Evolutionary conservation across 64 coral and sea anemone genomes (phyloP).

Genomic region (Actinia tenebrosa): DNA sequence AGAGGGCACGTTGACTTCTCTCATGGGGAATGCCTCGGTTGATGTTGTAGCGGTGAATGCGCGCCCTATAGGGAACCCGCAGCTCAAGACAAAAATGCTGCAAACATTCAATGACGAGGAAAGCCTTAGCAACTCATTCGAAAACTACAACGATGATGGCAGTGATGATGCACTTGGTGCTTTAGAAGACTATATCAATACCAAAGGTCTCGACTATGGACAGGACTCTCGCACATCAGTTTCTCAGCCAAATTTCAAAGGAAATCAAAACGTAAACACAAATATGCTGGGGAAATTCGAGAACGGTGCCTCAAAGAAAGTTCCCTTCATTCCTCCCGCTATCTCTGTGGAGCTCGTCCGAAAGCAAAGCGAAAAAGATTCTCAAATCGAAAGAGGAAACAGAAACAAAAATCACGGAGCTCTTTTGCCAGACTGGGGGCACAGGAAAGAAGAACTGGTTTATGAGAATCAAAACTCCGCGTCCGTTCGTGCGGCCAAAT

Average conservation of each 20-base stretch:
- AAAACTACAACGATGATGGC: not conserved
- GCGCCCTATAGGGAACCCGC: not conserved
- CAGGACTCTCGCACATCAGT: not conserved
- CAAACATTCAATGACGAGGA: not conserved
- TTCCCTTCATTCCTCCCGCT: not conserved
- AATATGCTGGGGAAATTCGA: not conserved
- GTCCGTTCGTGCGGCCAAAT: not conserved
- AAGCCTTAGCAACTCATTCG: not conserved
- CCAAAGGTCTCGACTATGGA: not conserved
- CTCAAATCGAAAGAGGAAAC: not conserved
- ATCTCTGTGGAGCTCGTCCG: not conserved
- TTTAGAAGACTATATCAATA: not conserved
- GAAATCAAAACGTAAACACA: not conserved
- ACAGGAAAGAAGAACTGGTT: not conserved
- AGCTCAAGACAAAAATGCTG: not conserved
- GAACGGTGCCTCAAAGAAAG: not conserved
- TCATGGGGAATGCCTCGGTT: not conserved
- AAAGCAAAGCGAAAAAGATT: not conserved
- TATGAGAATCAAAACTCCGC: constrained; percentile 2
- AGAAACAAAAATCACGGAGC: not conserved
- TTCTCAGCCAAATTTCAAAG: not conserved
- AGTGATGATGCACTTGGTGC: not conserved
- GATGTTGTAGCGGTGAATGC: not conserved
- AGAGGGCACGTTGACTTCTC: not conserved
- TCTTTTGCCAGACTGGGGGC: not conserved